phyloP scores from a whole-genome alignment of 2,113 vertebrate genomes.

The Syngnathus typhle region DNA sequence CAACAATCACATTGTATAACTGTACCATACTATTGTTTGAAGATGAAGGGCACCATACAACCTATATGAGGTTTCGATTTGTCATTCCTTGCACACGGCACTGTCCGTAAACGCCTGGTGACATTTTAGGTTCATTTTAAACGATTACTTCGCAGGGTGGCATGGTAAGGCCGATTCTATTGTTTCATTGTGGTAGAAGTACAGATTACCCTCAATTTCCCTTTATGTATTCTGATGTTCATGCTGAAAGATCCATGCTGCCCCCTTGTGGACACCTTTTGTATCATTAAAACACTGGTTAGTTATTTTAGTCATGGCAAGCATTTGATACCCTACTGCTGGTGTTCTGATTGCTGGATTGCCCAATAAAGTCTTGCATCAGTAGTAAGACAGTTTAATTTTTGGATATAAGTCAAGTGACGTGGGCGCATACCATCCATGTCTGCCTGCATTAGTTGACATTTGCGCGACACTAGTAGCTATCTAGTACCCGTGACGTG shows the following conservation, averaged over 20 bases:
- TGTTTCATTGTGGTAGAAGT: not conserved
- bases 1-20: not conserved
- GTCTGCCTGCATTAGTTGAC: too few relatives aligned
- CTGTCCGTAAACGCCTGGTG: not conserved
- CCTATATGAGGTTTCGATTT: not conserved
- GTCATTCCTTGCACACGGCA: not conserved
- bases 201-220: not conserved
- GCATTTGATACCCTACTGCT: too few relatives aligned
- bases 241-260: conserved; percentile 12
- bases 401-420: too few relatives aligned
- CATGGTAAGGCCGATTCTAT: not conserved
- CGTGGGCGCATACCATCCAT: too few relatives aligned
- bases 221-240: not conserved
- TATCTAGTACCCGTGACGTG: too few relatives aligned
- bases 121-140: not conserved
- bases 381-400: too few relatives aligned
- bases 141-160: not conserved
- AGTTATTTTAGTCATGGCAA: not conserved
- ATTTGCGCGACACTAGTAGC: too few relatives aligned
- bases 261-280: conserved; percentile 36
- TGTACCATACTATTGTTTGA: not conserved
- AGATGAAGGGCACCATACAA: not conserved
- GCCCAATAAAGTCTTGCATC: too few relatives aligned
- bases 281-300: not conserved
- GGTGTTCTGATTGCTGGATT: too few relatives aligned